Evolutionary conservation across 2,797 vertebrate genomes (phyloP).

Genomic region (Hafferia zeledoni): DNA sequence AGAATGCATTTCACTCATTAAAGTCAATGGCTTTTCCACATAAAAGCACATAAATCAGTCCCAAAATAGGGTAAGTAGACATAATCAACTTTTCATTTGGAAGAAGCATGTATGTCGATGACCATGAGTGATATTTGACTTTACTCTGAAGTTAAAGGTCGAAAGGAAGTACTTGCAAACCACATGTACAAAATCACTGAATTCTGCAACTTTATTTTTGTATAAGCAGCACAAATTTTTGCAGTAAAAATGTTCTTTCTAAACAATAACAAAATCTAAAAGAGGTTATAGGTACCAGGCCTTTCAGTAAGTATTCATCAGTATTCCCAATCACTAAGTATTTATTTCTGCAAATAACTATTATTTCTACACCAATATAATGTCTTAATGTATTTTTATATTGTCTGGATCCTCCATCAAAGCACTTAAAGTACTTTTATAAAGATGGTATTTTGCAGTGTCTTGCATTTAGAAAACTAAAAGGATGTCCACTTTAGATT

Average conservation of each 20-base stretch:
- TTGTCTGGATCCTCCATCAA: neutral
- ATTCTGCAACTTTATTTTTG: neutral
- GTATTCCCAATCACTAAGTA: neutral
- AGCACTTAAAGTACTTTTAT: neutral
- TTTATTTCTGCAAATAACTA: neutral
- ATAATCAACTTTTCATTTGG: neutral
- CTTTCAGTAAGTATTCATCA: neutral
- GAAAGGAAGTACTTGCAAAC: neutral
- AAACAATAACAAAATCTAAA: neutral
- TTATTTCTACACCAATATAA: neutral
- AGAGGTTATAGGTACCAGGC: neutral
- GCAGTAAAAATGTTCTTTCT: neutral
- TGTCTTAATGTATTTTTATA: neutral
- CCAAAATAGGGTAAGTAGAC: constrained; percentile 27
- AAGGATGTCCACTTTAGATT: neutral
- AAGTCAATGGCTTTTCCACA: constrained; percentile 10
- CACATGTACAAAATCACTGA: neutral
- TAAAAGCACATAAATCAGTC: neutral
- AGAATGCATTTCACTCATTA: constrained; percentile 7
- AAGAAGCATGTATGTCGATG: neutral
- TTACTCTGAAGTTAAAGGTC: neutral
- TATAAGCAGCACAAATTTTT: neutral
- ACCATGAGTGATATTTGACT: neutral
- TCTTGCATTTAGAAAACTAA: neutral
- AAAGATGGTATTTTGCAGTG: neutral